phyloP scores from a whole-genome alignment of 2,797 vertebrate species.

The Chelonia mydas region DNA sequence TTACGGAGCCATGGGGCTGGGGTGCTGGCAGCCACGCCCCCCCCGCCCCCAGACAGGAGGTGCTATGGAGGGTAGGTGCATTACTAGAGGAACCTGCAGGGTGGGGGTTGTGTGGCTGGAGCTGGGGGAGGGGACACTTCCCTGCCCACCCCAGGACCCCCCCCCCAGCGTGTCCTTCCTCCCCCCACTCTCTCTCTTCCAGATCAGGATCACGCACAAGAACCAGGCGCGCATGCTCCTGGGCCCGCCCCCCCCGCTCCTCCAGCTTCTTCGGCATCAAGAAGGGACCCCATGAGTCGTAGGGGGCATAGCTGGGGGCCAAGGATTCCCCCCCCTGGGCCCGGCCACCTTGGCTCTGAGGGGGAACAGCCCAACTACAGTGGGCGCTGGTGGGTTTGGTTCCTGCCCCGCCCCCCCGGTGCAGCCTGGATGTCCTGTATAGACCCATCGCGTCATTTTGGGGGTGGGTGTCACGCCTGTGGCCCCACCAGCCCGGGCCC shows the following conservation, averaged over 20 bases:
- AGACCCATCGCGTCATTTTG: not conserved
- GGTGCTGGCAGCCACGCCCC: not conserved
- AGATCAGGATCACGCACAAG: conserved; percentile 95
- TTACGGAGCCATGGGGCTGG: not conserved
- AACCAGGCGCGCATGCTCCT: conserved; percentile 94
- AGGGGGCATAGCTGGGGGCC: not conserved
- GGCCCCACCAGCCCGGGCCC: no score
- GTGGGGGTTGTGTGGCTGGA: no score
- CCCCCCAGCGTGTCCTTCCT: not conserved
- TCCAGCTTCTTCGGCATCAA: conserved; percentile 88
- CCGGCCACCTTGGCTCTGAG: no score
- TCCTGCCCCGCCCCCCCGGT: no score
- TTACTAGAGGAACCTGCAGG: not conserved
- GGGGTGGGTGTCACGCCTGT: accelerated
- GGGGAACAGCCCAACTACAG: no score
- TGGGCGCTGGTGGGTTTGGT: no score
- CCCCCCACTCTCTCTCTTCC: conserved; percentile 33
- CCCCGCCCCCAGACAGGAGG: no score
- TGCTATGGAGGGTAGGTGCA: no score
- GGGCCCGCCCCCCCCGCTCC: conserved; percentile 85
- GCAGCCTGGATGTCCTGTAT: not conserved
- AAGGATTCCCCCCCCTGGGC: not conserved
- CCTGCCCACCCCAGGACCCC: not conserved
- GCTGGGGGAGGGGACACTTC: not conserved
- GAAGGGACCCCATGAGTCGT: conserved; percentile 57